These are phyloP conservation scores for Melinopterus prodromus DNA, from an alignment of 2,888 invertebrate species.

Conservation along the genomic window DNA sequence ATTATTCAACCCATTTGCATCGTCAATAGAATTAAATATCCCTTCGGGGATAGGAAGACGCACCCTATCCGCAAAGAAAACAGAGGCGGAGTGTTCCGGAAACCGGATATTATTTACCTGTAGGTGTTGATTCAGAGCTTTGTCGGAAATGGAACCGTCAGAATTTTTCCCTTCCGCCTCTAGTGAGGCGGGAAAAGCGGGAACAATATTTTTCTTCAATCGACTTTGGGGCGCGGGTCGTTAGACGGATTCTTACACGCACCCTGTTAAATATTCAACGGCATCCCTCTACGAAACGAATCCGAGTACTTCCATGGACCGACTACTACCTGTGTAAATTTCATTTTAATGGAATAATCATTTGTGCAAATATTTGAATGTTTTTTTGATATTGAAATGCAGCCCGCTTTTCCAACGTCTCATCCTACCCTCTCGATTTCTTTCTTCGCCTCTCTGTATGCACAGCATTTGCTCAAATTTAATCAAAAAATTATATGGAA, in stretches of 20 bases:
- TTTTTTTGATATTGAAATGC: conserved; percentile 62
- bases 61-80: conserved; percentile 15
- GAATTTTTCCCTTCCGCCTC: conserved; percentile 34
- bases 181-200: conserved; percentile 40
- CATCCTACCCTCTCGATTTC: conserved; percentile 27
- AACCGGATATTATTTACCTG: conserved; percentile 33
- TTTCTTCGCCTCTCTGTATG: conserved; percentile 48
- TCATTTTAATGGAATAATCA: conserved; percentile 64
- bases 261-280: conserved; percentile 50
- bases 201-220: conserved; percentile 60
- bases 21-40: conserved; percentile 4
- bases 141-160: conserved; percentile 35
- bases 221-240: conserved; percentile 50
- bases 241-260: conserved; percentile 51
- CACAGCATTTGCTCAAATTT: conserved; percentile 60
- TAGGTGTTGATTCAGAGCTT: conserved; percentile 37
- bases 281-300: conserved; percentile 46
- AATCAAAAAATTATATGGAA: conserved; percentile 60
- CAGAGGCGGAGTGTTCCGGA: conserved; percentile 19
- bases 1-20: background rate
- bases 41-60: background rate
- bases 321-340: conserved; percentile 60
- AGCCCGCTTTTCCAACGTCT: conserved; percentile 57
- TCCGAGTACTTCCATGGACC: conserved; percentile 53
- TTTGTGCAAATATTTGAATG: conserved; percentile 64